Base-by-base conservation (phyloP, 2,113 vertebrate genomes). In the Serinus canaria region DNA sequence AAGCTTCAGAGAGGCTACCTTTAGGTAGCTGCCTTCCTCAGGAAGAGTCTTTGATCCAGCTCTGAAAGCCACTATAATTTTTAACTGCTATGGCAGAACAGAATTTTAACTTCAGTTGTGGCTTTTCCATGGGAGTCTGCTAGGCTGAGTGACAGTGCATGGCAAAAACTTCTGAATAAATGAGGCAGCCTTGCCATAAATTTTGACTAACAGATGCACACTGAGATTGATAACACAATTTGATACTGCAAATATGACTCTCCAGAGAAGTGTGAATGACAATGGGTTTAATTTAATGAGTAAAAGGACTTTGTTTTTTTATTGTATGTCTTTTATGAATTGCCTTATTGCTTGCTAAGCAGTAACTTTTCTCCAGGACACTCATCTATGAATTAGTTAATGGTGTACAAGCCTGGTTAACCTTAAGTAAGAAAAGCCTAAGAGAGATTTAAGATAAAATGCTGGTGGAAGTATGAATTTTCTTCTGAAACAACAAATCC, bases 241-340 rank as follows among this genome's bases (percentile, higher is more conserved):
- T 87, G 89, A 53, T 83, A 77, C 25, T 20, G 31, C 59, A 79
- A 77, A 63, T 28, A 74, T n/a, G 59, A 62, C 64, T 95, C 87
- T 89, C 80, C 43, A 77, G 73, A 92, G 93, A 73, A 95, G 80
- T 47, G 86, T 73, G 79, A 93, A 83, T 81, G 64, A 77, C 80
- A 86, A 58, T 62, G 37, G 15, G 8, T 46, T 90, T 89, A 50
- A 58, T 62, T 76, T 80, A 80, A 83, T 64, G 63, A 83, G 44
- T 64, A 80, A 85, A 88, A 87, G 24, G 33, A 59, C 50, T 41
- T 22, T 59, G 22, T 13, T 13, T 31, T 68, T 78, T 39, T 15
- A 35, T 72, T 59, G 28, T 72, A 49, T 23, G 5, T 53, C 41
- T 90, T 76, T 63, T 52, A 77, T 23, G 9, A 87, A 92, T 80